phyloP scores from a whole-genome alignment of 2,888 invertebrate species.

The Cataglyphis rosenhaueri region DNA sequence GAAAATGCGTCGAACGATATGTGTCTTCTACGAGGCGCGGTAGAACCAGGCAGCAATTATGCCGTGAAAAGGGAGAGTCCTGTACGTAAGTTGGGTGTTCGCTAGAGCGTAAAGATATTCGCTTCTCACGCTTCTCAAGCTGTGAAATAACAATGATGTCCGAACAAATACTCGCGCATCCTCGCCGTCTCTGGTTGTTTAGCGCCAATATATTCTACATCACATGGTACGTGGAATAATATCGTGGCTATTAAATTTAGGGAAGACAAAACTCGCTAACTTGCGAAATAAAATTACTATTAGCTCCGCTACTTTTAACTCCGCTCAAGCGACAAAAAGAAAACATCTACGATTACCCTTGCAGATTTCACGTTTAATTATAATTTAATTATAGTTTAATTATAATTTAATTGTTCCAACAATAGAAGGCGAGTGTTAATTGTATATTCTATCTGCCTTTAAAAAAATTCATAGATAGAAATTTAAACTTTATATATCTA shows the following conservation, averaged over 20 bases:
- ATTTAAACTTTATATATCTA: background rate
- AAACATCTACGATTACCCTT: background rate
- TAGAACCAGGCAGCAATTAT: slow-evolving; percentile 24
- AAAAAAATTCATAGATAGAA: too few species aligned
- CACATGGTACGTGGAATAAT: background rate
- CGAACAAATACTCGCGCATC: slow-evolving; percentile 32
- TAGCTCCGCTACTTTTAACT: background rate
- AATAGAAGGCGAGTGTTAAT: background rate
- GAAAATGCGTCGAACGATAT: slow-evolving; percentile 1
- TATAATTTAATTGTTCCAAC: background rate
- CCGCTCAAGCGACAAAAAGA: background rate
- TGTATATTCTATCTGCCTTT: background rate
- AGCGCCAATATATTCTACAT: background rate
- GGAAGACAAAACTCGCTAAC: background rate
- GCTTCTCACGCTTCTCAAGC: slow-evolving; percentile 58
- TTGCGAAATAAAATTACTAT: background rate
- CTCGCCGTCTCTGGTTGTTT: slow-evolving; percentile 6
- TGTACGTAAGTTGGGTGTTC: background rate
- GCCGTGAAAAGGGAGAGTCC: slow-evolving; percentile 30
- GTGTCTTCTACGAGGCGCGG: background rate
- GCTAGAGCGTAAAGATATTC: slow-evolving; percentile 58
- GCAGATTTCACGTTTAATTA: background rate
- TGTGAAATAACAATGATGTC: slow-evolving; percentile 61
- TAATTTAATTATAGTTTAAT: background rate
- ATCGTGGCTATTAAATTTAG: slow-evolving; percentile 5